Evolutionary conservation across 2,888 invertebrate species (phyloP).

Genomic region (Sarcophaga carnaria): DNA sequence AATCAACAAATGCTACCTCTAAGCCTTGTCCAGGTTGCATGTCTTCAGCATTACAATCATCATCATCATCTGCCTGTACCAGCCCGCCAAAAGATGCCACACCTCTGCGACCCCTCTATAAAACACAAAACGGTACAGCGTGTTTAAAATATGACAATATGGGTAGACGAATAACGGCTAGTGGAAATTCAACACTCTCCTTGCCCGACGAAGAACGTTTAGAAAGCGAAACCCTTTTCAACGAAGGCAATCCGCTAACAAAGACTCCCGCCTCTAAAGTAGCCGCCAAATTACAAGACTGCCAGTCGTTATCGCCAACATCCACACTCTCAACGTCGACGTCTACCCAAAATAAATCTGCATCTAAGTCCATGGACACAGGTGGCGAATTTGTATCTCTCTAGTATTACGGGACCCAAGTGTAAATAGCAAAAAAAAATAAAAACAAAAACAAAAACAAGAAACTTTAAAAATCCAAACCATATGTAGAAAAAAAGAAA

Average conservation of each 20-base stretch:
- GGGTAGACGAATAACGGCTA: conserved; percentile 94
- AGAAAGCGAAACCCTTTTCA: conserved; percentile 80
- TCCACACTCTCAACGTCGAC: conserved; percentile 67
- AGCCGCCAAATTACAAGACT: conserved; percentile 69
- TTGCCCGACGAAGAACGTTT: conserved; percentile 85
- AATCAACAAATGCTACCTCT: conserved; percentile 67
- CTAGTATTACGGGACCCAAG: conserved; percentile 81
- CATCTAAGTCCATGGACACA: conserved; percentile 71
- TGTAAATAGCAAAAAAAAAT: conserved; percentile 74
- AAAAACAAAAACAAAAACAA: neutral
- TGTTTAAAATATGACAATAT: conserved; percentile 91
- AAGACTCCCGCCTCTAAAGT: conserved; percentile 69
- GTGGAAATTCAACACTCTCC: conserved; percentile 93
- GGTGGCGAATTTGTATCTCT: conserved; percentile 80
- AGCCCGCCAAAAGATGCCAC: conserved; percentile 77
- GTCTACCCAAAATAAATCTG: conserved; percentile 57
- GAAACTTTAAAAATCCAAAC: neutral
- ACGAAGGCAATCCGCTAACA: conserved; percentile 75
- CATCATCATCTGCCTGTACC: conserved; percentile 71
- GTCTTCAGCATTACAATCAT: conserved; percentile 70
- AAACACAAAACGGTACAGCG: conserved; percentile 69
- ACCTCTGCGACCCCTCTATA: conserved; percentile 74
- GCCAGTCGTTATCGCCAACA: conserved; percentile 67
- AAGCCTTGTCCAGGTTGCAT: conserved; percentile 74
- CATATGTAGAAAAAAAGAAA: neutral